These are phyloP conservation scores for Eupithecia subumbrata DNA, from an alignment of 2,888 invertebrate genomes.

Conservation along the genomic window DNA sequence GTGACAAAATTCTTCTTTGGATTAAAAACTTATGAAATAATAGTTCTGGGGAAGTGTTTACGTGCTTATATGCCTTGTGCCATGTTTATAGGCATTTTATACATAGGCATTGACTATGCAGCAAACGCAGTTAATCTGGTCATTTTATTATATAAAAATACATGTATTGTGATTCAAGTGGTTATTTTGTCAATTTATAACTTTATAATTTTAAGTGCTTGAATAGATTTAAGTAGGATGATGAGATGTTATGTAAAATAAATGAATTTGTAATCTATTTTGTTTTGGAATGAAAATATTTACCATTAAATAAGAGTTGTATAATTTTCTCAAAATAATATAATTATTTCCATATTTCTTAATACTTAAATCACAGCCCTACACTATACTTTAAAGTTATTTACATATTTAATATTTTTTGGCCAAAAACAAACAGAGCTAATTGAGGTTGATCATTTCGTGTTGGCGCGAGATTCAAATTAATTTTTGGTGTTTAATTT, in stretches of 20 bases:
- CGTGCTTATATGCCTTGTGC: constrained; percentile 1
- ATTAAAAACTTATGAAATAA: background rate
- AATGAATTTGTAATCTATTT: background rate
- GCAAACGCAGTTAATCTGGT: background rate
- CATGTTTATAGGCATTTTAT: background rate
- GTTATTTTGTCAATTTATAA: background rate
- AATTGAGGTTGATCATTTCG: background rate
- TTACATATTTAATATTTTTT: background rate
- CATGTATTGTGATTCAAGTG: background rate
- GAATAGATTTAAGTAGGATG: constrained; percentile 27
- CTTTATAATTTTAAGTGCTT: constrained; percentile 14
- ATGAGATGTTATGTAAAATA: constrained; percentile 20
- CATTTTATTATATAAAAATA: background rate
- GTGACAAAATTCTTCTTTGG: background rate
- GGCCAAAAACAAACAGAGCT: background rate
- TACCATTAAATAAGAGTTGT: background rate
- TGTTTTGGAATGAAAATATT: background rate
- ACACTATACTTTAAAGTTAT: background rate
- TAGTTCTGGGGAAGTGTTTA: background rate
- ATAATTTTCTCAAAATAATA: background rate
- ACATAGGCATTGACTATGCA: background rate
- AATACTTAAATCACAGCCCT: constrained; percentile 32
- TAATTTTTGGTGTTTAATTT: no score
- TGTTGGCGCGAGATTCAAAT: no score
- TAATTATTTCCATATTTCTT: background rate